These are phyloP conservation scores for Pollachius pollachius DNA, from an alignment of 2,113 vertebrate genomes.

Conservation along the genomic window DNA sequence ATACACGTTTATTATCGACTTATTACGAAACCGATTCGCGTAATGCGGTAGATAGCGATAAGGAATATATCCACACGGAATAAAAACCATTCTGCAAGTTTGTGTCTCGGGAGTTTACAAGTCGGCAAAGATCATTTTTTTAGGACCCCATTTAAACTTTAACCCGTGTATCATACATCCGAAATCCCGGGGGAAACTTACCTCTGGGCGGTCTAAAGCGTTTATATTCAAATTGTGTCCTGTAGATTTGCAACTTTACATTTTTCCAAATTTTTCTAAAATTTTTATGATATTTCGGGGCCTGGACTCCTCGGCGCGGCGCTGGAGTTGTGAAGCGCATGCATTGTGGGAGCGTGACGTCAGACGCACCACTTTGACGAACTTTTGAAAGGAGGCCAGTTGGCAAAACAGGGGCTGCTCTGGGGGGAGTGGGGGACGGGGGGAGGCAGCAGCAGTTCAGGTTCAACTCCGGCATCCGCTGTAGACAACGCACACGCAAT, in stretches of 20 bases:
- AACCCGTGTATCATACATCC: neutral
- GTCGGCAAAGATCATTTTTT: conserved; percentile 14
- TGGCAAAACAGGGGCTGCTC: too few species aligned
- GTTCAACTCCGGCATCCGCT: too few species aligned
- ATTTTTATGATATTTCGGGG: conserved; percentile 61
- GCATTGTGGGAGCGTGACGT: conserved; percentile 82
- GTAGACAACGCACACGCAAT: too few species aligned
- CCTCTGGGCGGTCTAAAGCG: conserved; percentile 5
- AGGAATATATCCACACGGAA: neutral
- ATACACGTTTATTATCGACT: too few species aligned
- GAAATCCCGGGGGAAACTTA: conserved; percentile 8
- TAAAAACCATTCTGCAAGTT: conserved; percentile 14
- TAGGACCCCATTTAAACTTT: conserved; percentile 1
- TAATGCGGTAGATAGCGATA: too few species aligned
- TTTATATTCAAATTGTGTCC: conserved; percentile 3
- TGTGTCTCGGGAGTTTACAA: conserved; percentile 15
- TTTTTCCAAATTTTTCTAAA: conserved; percentile 49
- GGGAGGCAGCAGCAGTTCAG: too few species aligned
- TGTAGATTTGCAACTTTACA: conserved; percentile 31
- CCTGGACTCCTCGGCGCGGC: conserved; percentile 68
- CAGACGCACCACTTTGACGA: conserved; percentile 48
- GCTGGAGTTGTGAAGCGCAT: conserved; percentile 59
- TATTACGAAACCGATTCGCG: too few species aligned
- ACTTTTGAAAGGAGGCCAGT: conserved; percentile 21
- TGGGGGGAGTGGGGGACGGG: too few species aligned